Percentiles rank a stretch among this genome's conserved stretches.
phyloP scores from a whole-genome alignment of 2,888 invertebrate species.

The Xestia rhomboidea region DNA sequence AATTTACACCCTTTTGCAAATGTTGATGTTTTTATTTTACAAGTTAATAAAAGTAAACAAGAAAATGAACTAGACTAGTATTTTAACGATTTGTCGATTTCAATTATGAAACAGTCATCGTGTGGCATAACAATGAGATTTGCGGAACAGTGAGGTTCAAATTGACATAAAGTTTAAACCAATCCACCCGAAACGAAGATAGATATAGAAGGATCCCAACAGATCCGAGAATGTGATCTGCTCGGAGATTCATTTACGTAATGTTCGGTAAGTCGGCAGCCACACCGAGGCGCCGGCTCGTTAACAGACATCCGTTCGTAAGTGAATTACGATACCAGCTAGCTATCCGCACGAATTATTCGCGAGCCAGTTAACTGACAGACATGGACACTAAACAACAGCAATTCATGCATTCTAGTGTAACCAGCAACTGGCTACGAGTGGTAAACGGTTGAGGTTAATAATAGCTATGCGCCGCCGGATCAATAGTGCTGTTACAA shows the following conservation, averaged over 20 bases:
- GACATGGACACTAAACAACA: slow-evolving; percentile 46
- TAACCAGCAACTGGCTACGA: slow-evolving; percentile 34
- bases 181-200: slow-evolving; percentile 26
- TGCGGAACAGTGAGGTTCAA: background rate
- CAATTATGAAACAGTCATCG: background rate
- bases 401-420: slow-evolving; percentile 40
- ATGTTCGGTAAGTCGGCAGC: slow-evolving; percentile 79
- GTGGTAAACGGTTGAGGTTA: slow-evolving; percentile 42
- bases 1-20: background rate
- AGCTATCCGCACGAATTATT: slow-evolving; percentile 71
- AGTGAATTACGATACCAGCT: slow-evolving; percentile 78
- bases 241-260: slow-evolving; percentile 81
- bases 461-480: slow-evolving; percentile 27
- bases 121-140: background rate
- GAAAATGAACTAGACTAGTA: background rate
- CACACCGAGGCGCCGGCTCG: slow-evolving; percentile 72
- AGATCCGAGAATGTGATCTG: slow-evolving; percentile 69
- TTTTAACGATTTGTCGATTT: background rate
- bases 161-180: background rate
- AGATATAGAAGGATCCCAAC: slow-evolving; percentile 64
- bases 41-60: background rate
- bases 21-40: background rate
- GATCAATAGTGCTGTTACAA: slow-evolving; percentile 45
- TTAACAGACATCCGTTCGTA: slow-evolving; percentile 78
- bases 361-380: slow-evolving; percentile 61